phyloP scores from a whole-genome alignment of 2,888 invertebrate species.

The Melieria crassipennis region DNA sequence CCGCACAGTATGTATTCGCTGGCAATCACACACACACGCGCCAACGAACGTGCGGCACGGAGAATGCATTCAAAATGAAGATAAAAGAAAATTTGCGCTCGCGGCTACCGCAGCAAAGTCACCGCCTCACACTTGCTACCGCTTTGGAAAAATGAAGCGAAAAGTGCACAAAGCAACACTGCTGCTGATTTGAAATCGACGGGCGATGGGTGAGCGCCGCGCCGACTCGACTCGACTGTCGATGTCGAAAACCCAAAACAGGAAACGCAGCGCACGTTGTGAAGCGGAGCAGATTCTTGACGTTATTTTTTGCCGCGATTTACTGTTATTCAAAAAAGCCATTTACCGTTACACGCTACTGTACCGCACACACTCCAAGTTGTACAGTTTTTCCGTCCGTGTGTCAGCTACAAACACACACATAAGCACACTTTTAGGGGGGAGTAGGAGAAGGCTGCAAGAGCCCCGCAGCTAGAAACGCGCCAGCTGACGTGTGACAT shows the following conservation, averaged over 20 bases:
- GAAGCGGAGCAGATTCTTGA: constrained; percentile 35
- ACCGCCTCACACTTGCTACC: background rate
- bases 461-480: background rate
- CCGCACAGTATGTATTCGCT: background rate
- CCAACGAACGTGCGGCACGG: background rate
- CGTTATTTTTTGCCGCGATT: constrained; percentile 45
- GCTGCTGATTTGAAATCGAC: background rate
- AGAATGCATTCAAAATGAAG: too few relatives aligned
- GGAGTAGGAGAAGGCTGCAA: background rate
- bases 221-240: background rate
- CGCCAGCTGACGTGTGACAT: constrained; percentile 28
- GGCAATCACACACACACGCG: constrained; percentile 22
- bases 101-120: background rate
- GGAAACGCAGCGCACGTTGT: constrained; percentile 27
- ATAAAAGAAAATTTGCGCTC: too few relatives aligned
- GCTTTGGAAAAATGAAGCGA: background rate
- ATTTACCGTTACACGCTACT: constrained; percentile 49
- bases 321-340: constrained; percentile 45
- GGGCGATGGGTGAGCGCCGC: background rate
- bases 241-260: background rate
- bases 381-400: too few relatives aligned
- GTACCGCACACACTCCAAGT: constrained; percentile 15
- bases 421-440: background rate
- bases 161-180: background rate
- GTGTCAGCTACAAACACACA: constrained; percentile 7